Conservation (phyloP, 2,113 vertebrate genomes). For the Zosterops lateralis region DNA sequence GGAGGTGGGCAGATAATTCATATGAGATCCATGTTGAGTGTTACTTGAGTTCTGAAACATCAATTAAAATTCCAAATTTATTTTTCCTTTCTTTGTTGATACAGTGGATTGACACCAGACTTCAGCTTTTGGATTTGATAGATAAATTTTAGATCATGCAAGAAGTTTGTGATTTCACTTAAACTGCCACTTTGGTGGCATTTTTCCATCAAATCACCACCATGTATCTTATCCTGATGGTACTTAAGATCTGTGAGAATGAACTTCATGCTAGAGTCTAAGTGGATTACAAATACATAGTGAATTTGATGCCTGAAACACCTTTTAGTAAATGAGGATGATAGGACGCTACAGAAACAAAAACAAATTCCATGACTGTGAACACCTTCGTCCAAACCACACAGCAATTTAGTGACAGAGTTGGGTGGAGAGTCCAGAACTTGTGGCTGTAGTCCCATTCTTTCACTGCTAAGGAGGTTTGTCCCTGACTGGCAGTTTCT, state of each 20-base stretch:
- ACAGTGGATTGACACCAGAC: constrained; percentile 62
- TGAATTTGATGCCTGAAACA: not conserved
- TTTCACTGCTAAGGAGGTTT: constrained; percentile 40
- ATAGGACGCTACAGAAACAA: not conserved
- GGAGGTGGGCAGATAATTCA: constrained; percentile 68
- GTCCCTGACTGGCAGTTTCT: constrained; percentile 41
- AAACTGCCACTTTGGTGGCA: not conserved
- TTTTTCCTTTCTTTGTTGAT: constrained; percentile 58
- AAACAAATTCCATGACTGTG: not conserved
- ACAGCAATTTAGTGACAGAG: constrained; percentile 36
- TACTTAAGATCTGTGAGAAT: constrained; percentile 15
- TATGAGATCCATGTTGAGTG: constrained; percentile 63
- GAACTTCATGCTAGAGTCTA: constrained; percentile 25
- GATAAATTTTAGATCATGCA: constrained; percentile 47
- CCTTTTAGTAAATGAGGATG: not conserved
- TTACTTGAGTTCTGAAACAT: constrained; percentile 52
- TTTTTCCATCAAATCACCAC: constrained; percentile 38
- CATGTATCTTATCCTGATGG: constrained; percentile 6
- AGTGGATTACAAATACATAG: constrained; percentile 35
- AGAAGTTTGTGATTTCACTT: constrained; percentile 52
- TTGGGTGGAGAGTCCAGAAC: constrained; percentile 5
- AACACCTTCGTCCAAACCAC: constrained; percentile 24
- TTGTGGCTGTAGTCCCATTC: constrained; percentile 19
- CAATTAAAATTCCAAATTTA: constrained; percentile 51
- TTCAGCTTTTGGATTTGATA: constrained; percentile 61